phyloP scores from a whole-genome alignment of 1,140 invertebrate genomes.

The Palaemon carinicauda region DNA sequence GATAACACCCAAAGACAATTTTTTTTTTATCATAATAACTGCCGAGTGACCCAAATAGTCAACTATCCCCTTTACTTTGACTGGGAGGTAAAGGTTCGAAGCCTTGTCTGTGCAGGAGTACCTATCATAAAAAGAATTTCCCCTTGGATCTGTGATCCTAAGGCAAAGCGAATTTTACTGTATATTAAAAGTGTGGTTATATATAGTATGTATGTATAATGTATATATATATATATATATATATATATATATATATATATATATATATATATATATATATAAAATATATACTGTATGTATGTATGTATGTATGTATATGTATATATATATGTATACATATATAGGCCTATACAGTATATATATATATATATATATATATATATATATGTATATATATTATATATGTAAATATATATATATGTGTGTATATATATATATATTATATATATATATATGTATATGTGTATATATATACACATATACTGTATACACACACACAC shows the following conservation, averaged over 20 bases:
- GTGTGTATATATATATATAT: neutral
- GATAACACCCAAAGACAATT: no score
- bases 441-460: conserved; percentile 10
- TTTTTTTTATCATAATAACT: no score
- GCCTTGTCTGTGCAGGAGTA: no score
- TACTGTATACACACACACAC: neutral
- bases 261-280: conserved; percentile 24
- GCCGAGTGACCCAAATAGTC: no score
- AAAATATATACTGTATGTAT: conserved; percentile 4
- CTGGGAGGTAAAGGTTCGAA: no score
- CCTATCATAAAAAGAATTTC: no score
- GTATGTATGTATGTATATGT: neutral
- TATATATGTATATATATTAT: conserved; percentile 17
- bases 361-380: conserved; percentile 5
- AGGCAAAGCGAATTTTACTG: no score
- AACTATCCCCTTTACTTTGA: no score
- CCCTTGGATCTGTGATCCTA: no score
- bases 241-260: conserved; percentile 12
- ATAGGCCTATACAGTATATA: neutral
- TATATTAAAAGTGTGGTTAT: no score
- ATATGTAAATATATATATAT: neutral
- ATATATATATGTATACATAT: conserved; percentile 1
- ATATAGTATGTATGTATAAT: conserved; percentile 15
- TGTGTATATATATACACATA: conserved; percentile 4
- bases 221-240: neutral